Evolutionary conservation across 2,113 vertebrate species (phyloP).

Genomic region (Aptenodytes patagonicus): DNA sequence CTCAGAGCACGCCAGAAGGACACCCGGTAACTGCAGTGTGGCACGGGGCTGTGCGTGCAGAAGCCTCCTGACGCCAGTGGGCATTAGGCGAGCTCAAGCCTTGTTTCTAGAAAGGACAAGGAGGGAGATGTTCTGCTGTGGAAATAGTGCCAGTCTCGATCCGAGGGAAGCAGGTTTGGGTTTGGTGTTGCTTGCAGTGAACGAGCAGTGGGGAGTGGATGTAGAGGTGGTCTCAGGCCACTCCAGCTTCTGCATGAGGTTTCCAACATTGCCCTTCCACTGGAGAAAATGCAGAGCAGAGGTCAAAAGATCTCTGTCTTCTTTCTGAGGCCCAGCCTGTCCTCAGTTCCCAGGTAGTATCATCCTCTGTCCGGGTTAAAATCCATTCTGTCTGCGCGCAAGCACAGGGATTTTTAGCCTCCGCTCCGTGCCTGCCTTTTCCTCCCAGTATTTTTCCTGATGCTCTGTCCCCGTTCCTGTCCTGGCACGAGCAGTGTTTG

Average conservation of each 20-base stretch:
- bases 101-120: not conserved
- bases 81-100: not conserved
- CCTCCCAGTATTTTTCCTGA: not conserved
- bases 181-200: not conserved
- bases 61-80: not conserved
- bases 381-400: not conserved
- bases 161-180: not conserved
- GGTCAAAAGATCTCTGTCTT: not conserved
- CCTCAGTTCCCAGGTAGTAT: not conserved
- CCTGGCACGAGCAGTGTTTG: not conserved
- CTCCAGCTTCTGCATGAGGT: not conserved
- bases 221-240: not conserved
- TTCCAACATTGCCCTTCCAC: not conserved
- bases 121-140: not conserved
- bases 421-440: not conserved
- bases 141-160: too few species aligned
- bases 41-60: too few species aligned
- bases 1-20: not conserved
- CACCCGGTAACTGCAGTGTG: not conserved
- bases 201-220: not conserved
- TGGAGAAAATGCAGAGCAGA: not conserved
- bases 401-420: not conserved
- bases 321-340: not conserved
- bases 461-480: not conserved
- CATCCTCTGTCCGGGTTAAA: not conserved